A percentile compares a stretch with the other conserved stretches of the same genome.
Evolutionary conservation across 2,888 invertebrate genomes (phyloP).

Genomic region (Linnaemya vulpina): DNA sequence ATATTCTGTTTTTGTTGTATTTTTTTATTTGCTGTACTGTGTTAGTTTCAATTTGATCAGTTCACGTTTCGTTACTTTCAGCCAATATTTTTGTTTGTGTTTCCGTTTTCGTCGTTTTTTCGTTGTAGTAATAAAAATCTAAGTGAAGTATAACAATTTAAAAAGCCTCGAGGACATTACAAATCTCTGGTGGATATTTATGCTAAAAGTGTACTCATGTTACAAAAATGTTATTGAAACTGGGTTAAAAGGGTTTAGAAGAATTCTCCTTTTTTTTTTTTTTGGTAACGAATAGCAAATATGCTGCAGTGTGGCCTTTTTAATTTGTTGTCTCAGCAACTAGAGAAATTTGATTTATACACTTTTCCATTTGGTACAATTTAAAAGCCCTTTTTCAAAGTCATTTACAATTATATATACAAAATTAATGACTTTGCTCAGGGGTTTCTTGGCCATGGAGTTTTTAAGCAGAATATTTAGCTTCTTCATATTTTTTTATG

Average conservation of each 20-base stretch:
- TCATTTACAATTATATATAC: too few species aligned
- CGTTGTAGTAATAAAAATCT: not conserved
- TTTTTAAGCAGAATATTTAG: too few species aligned
- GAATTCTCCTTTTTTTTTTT: not conserved
- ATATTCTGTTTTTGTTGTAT: not conserved
- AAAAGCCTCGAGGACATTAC: not conserved
- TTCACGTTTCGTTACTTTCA: not conserved
- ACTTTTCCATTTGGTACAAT: too few species aligned
- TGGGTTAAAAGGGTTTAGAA: not conserved
- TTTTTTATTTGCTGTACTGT: too few species aligned
- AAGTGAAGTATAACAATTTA: not conserved
- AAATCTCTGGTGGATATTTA: slow-evolving; percentile 24
- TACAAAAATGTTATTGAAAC: not conserved
- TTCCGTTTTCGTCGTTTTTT: not conserved
- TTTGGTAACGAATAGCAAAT: not conserved
- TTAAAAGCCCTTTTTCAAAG: too few species aligned
- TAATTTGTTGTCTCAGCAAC: not conserved
- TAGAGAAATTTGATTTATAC: too few species aligned
- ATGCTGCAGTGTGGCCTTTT: not conserved
- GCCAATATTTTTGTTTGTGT: not conserved
- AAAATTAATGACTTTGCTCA: too few species aligned
- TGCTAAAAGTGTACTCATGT: slow-evolving; percentile 33
- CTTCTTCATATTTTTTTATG: too few species aligned
- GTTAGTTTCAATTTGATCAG: slow-evolving; percentile 2
- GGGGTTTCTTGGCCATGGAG: too few species aligned